A percentile compares a stretch with the other conserved stretches of the same genome.
phyloP scores from a whole-genome alignment of 2,888 invertebrate species.

The Campoletis raptor region DNA sequence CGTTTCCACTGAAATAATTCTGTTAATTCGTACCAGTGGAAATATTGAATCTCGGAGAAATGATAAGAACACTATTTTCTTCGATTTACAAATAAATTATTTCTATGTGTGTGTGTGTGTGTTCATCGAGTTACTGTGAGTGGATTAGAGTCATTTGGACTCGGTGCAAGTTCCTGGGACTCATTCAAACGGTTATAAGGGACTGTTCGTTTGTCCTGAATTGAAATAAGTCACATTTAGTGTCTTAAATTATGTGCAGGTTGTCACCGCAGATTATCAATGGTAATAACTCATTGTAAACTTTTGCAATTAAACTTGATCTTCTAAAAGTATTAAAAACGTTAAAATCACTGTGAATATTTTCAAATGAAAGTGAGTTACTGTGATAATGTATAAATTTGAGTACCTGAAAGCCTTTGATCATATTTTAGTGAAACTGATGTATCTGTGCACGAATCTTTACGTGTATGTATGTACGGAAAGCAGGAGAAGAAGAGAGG shows the following conservation, averaged over 20 bases:
- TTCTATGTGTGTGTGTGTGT: neutral
- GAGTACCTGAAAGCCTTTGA: neutral
- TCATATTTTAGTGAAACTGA: neutral
- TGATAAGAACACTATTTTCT: neutral
- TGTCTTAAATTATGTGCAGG: neutral
- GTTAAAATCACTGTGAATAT: neutral
- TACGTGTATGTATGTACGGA: neutral
- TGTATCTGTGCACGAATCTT: neutral
- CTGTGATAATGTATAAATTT: neutral
- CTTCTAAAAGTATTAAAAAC: neutral
- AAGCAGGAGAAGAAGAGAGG: constrained; percentile 2
- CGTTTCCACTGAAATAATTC: constrained; percentile 8
- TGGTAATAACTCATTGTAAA: neutral
- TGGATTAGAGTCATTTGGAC: neutral
- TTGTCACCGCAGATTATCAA: neutral
- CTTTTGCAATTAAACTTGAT: neutral
- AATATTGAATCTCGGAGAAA: neutral
- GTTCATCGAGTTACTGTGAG: constrained; percentile 2
- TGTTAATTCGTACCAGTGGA: neutral
- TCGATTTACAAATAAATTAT: neutral
- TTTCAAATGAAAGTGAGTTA: neutral
- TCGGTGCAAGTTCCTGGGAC: neutral
- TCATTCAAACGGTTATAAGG: neutral
- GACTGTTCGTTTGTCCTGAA: neutral
- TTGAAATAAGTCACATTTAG: neutral